Evolutionary conservation across 1,140 invertebrate genomes (phyloP).

Genomic region (Polypedilum pembai): DNA sequence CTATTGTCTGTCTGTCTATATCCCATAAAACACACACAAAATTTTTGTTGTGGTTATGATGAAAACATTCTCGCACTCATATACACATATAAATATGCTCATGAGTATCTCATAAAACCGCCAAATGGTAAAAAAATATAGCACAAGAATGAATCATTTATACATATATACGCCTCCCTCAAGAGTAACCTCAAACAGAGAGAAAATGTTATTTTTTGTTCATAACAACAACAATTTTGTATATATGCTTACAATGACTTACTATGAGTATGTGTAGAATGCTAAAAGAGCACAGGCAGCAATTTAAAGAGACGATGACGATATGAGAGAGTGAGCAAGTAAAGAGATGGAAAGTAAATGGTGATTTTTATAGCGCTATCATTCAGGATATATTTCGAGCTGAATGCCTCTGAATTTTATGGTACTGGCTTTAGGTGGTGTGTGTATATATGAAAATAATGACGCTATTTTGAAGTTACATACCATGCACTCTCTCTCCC

Average conservation of each 20-base stretch:
- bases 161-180: background rate
- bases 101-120: background rate
- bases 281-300: too few relatives aligned
- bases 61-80: background rate
- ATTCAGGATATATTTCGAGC: background rate
- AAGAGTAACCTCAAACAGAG: background rate
- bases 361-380: constrained; percentile 6
- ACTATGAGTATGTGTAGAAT: background rate
- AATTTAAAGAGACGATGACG: too few relatives aligned
- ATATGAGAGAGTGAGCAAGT: background rate
- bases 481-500: background rate
- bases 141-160: background rate
- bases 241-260: background rate
- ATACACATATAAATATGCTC: background rate
- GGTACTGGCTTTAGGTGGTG: background rate
- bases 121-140: constrained; percentile 13
- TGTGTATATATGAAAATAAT: constrained; percentile 13
- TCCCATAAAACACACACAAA: background rate
- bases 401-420: constrained; percentile 7
- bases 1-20: background rate
- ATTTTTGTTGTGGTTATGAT: background rate
- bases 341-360: background rate
- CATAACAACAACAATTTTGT: background rate
- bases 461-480: background rate
- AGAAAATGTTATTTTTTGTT: background rate